Evolutionary conservation across 2,888 invertebrate species (phyloP), one percentile per base, ranked within the genome.

Genomic region (Gari tellinella): DNA sequence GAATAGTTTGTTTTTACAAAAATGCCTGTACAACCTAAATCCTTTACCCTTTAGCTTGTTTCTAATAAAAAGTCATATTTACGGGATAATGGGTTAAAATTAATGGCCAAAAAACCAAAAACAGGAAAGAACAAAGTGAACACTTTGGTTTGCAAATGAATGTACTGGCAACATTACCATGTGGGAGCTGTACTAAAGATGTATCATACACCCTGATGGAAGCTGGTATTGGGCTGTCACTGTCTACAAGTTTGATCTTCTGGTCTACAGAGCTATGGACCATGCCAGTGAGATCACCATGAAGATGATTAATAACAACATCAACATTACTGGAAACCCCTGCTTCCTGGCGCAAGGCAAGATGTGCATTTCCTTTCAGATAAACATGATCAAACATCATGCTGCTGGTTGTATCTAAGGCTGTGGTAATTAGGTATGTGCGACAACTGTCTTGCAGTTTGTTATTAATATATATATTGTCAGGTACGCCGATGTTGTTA

Each of bases 281-380:
- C 75, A 88, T 70, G 8, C 88, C 88, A 25, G 82, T 73, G 53
- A 62, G 38, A 57, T 88, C 88, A 25, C 88, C 88, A 48, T 81
- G 76, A 2, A 86, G 73, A 15, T 81, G 48, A 2, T 62, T 65
- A 12, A 88, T 76, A 2, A 63, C 73, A 0, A 85, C 74, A 55
- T 55, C 25, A 12, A 55, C n/a, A 38, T 74, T 64, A 7, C 72
- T 68, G 21, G 37, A 31, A 17, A 43, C 51, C 3, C 10, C 26
- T 7, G 69, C 51, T 1, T 65, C 70, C 49, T 82, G 81, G n/a
- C 17, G 26, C 61, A 86, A 68, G 0, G 81, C 83, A 23, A 88
- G 41, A 58, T 88, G 87, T 1, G 73, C 85, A 21, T 74, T 81
- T 3, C 81, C 81, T 12, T 66, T 67, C 21, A 87, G 76, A 31